Base-by-base conservation (phyloP, 2,888 invertebrate species). In the Papilio gigon region DNA sequence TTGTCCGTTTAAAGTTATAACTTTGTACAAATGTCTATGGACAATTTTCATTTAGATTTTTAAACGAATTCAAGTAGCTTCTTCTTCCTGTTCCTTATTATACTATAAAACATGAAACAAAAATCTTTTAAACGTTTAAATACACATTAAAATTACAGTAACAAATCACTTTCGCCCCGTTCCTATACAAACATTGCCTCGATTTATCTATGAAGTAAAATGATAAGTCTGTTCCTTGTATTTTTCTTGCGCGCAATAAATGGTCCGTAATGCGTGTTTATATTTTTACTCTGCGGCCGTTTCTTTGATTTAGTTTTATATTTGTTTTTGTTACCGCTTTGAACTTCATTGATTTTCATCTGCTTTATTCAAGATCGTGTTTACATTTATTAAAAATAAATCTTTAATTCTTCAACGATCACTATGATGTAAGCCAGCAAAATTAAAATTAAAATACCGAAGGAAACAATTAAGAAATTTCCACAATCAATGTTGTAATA, bases 401-500 rank as follows among this genome's bases (percentile, higher is more conserved):
- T 25, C n/a, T 30, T 56, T 56, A 30, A 4, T n/a, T 9, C 17
- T 53, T n/a, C 8, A 14, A 5, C 12, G 11, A 37, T 3, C 11
- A 37, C 3, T 27, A 25, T 53, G 2, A 27, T 27, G n/a, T 25
- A n/a, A 27, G 25, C 2, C 25, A 25, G 50, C 50, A 25, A 25
- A 53, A 53, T 17, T 30, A 37, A 25, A 50, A n/a, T 53, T 33
- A 11, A 58, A 60, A 20, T 30, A 68, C 62, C 58, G 47, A 67
- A 66, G 62, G 60, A 71, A 71, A 71, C 68, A 71, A 68, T 62
- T 47, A 58, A 30, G 25, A 71, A 72, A 72, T 78, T 76, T 75
- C 70, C 71, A 75, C 75, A 75, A 76, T 77, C 78, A 80, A 79
- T 80, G 74, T 74, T 76, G 73, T 76, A 77, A 79, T 81, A 80